These are phyloP conservation scores for Agrotis exclamationis DNA, from an alignment of 2,888 invertebrate genomes.

Conservation along the genomic window DNA sequence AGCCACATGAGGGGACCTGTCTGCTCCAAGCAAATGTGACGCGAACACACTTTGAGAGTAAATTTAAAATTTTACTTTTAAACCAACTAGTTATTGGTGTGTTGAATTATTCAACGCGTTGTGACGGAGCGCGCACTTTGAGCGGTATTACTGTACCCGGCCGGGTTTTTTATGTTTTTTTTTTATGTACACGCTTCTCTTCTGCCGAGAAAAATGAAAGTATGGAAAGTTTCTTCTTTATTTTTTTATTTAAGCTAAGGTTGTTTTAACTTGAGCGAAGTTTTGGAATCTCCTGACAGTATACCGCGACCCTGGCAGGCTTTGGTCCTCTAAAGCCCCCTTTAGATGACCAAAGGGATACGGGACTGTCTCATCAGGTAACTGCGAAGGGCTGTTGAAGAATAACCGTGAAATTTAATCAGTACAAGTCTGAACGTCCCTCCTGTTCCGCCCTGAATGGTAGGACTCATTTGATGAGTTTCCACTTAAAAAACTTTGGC, in stretches of 20 bases:
- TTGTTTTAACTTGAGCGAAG: too few species aligned
- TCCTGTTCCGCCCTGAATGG: too few species aligned
- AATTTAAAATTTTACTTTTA: constrained; percentile 80
- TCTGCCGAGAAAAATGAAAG: not conserved
- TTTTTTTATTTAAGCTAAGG: not conserved
- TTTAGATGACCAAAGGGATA: too few species aligned
- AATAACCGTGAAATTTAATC: too few species aligned
- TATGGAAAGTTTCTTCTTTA: not conserved
- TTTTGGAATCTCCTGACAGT: too few species aligned
- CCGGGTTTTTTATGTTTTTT: constrained; percentile 15
- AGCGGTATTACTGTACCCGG: constrained; percentile 40
- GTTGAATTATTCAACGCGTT: constrained; percentile 68
- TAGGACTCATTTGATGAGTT: too few species aligned
- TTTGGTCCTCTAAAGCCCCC: too few species aligned
- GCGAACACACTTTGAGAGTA: constrained; percentile 76
- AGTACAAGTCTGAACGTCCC: too few species aligned
- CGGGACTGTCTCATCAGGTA: too few species aligned
- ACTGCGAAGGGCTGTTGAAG: too few species aligned
- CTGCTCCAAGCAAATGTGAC: constrained; percentile 80
- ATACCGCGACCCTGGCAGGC: too few species aligned
- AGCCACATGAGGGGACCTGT: constrained; percentile 74
- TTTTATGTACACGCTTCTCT: not conserved
- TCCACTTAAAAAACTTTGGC: too few species aligned
- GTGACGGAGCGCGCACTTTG: constrained; percentile 52
- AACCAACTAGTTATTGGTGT: constrained; percentile 73